phyloP scores from a whole-genome alignment of 2,797 vertebrate species.

The Leuciscus waleckii region DNA sequence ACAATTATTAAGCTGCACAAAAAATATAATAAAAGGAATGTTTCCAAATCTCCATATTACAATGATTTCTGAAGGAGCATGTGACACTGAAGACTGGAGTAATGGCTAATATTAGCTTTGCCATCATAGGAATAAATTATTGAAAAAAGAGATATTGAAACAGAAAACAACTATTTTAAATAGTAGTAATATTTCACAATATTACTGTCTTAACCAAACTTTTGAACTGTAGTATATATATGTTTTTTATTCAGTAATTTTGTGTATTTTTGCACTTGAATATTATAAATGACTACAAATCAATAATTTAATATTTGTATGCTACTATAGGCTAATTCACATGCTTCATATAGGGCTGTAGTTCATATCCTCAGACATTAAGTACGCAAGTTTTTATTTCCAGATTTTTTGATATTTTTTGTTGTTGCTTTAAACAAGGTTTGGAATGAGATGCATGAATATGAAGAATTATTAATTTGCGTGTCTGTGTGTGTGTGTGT shows the following conservation, averaged over 20 bases:
- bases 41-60: neutral
- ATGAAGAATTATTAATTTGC: neutral
- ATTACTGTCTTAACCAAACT: neutral
- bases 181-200: neutral
- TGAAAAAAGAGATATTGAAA: neutral
- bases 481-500: neutral
- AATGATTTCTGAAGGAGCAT: neutral
- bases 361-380: neutral
- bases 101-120: neutral
- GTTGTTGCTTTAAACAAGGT: neutral
- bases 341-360: neutral
- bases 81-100: neutral
- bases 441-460: constrained; percentile 1
- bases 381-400: neutral
- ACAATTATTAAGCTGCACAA: too few species aligned
- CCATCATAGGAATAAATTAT: neutral
- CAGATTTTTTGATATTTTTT: neutral
- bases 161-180: neutral
- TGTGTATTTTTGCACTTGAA: neutral
- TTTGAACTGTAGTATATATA: neutral
- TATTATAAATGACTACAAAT: neutral
- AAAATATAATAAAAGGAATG: too few species aligned
- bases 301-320: neutral
- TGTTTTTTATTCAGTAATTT: neutral
- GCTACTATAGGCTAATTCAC: neutral